These are phyloP conservation scores for Drosophila imparisetae DNA, from an alignment of 2,888 invertebrate species.

Conservation along the genomic window DNA sequence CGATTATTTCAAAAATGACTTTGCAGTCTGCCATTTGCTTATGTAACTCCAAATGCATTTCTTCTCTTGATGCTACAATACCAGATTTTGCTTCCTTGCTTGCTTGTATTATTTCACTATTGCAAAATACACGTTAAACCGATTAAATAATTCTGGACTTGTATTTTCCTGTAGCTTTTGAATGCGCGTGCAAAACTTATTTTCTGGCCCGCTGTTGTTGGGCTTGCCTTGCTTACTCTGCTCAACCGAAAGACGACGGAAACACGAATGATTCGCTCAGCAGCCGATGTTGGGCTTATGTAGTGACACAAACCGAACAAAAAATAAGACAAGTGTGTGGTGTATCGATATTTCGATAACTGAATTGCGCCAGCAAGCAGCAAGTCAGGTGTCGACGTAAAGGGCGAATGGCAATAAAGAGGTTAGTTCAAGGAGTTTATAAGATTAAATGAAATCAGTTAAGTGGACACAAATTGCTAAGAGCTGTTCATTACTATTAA, in stretches of 20 bases:
- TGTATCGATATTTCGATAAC: constrained; percentile 41
- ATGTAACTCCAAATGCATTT: constrained; percentile 52
- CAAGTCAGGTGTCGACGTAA: neutral
- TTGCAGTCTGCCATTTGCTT: constrained; percentile 45
- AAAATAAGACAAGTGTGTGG: neutral
- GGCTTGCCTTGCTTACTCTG: neutral
- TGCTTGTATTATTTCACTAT: constrained; percentile 45
- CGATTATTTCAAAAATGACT: constrained; percentile 36
- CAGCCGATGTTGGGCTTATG: constrained; percentile 42
- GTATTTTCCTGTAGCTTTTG: constrained; percentile 19
- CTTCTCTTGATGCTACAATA: constrained; percentile 17
- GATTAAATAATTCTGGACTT: constrained; percentile 52
- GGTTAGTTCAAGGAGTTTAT: neutral
- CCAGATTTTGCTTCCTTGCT: constrained; percentile 26
- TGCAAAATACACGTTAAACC: constrained; percentile 47
- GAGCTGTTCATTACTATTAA: neutral
- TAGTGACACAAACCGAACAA: constrained; percentile 17
- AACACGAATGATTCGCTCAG: constrained; percentile 46
- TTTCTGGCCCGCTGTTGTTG: constrained; percentile 13
- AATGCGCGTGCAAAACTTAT: constrained; percentile 51
- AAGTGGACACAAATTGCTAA: neutral
- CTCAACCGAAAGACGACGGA: constrained; percentile 41
- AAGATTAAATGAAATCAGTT: neutral
- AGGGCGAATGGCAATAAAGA: constrained; percentile 11
- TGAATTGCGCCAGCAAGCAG: neutral